A percentile compares a stretch with the other conserved stretches of the same genome.
phyloP scores from a whole-genome alignment of 1,140 invertebrate species.

The Cotesia chilonis region DNA sequence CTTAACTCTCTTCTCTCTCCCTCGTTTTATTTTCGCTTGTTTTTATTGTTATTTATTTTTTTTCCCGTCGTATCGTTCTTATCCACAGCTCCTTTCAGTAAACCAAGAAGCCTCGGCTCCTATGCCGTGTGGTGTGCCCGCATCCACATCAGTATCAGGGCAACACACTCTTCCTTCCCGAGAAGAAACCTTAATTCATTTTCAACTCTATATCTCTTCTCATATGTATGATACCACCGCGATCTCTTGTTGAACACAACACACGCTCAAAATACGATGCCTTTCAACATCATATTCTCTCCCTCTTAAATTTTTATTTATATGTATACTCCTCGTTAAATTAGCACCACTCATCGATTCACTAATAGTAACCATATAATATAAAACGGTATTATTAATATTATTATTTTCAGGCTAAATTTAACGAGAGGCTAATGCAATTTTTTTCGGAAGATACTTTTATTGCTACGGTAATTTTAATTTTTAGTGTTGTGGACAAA shows the following conservation, averaged over 20 bases:
- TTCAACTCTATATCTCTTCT: no score
- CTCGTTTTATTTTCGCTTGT: no score
- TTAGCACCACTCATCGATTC: slow-evolving; percentile 55
- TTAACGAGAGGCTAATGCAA: not conserved
- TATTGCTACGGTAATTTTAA: slow-evolving; percentile 8
- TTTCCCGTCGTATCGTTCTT: not conserved
- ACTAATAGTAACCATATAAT: not conserved
- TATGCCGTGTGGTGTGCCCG: no score
- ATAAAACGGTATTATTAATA: not conserved
- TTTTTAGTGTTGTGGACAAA: not conserved
- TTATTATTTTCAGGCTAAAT: no score
- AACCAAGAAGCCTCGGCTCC: no score
- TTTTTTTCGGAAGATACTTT: slow-evolving; percentile 6
- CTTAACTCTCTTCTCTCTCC: slow-evolving; percentile 34
- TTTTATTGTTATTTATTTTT: no score
- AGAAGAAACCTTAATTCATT: no score
- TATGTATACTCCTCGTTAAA: slow-evolving; percentile 53
- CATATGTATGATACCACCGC: no score
- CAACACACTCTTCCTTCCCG: no score
- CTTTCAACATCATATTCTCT: slow-evolving; percentile 1
- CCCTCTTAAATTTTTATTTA: slow-evolving; percentile 51
- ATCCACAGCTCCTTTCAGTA: no score
- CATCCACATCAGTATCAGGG: no score
- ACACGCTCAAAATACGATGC: not conserved
- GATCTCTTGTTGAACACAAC: no score